These are phyloP conservation scores for Anadara kagoshimensis DNA, from an alignment of 1,140 invertebrate species.

Conservation along the genomic window DNA sequence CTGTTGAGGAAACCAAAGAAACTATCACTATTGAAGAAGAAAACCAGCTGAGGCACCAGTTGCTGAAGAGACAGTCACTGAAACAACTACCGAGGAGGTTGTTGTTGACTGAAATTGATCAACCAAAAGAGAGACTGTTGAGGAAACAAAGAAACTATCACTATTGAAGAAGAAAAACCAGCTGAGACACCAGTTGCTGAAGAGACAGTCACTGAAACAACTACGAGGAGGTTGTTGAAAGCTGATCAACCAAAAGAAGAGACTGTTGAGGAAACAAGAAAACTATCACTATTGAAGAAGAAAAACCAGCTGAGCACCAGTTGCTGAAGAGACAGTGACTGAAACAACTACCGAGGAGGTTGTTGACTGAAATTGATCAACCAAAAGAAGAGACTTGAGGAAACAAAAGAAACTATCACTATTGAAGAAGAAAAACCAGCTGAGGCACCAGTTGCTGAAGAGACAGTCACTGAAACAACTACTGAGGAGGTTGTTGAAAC, in stretches of 20 bases:
- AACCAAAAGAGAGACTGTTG: background rate
- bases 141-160: background rate
- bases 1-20: constrained; percentile 20
- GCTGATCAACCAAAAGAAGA: constrained; percentile 17
- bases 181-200: background rate
- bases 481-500: too few relatives aligned
- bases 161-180: constrained; percentile 10
- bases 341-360: too few relatives aligned
- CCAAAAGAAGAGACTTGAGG: too few relatives aligned
- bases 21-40: constrained; percentile 7
- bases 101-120: background rate
- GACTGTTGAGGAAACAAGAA: constrained; percentile 19
- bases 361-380: too few relatives aligned
- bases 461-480: too few relatives aligned
- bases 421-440: too few relatives aligned
- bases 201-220: constrained; percentile 8
- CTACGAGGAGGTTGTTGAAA: constrained; percentile 9
- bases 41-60: constrained; percentile 5
- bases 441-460: too few relatives aligned
- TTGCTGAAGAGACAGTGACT: too few relatives aligned
- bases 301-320: too few relatives aligned
- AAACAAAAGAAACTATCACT: too few relatives aligned
- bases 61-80: background rate
- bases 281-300: too few relatives aligned
- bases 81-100: background rate